These are phyloP conservation scores for Ecliptopera silaceata DNA, from an alignment of 2,888 invertebrate species.

Conservation along the genomic window DNA sequence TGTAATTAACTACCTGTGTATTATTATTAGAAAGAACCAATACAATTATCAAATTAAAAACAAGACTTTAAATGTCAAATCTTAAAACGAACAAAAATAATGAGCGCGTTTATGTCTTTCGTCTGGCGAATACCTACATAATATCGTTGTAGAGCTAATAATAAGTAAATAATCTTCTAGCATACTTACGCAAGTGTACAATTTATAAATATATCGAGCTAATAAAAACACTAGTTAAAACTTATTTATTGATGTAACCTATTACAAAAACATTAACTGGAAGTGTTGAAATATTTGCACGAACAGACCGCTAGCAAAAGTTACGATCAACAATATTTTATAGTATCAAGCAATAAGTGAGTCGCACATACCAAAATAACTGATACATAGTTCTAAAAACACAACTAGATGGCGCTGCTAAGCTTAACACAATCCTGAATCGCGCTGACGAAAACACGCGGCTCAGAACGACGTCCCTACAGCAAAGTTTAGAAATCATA, in stretches of 20 bases:
- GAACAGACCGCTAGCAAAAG: neutral
- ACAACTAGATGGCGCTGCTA: conserved; percentile 15
- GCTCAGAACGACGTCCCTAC: neutral
- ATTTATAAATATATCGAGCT: neutral
- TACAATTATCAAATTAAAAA: no score
- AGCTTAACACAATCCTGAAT: neutral
- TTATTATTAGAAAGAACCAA: no score
- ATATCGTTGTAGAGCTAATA: neutral
- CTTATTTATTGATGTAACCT: neutral
- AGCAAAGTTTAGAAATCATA: neutral
- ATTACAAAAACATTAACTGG: neutral
- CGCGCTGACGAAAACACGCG: conserved; percentile 13
- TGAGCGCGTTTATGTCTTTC: neutral
- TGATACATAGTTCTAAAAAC: conserved; percentile 1
- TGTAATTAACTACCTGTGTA: no score
- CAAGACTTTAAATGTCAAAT: no score
- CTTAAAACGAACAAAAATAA: neutral
- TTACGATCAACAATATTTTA: neutral
- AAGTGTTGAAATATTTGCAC: neutral
- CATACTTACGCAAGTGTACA: no score
- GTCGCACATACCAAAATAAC: conserved; percentile 3
- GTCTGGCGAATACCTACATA: neutral
- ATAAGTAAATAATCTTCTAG: no score
- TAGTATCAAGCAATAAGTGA: neutral
- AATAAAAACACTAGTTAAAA: neutral